Evolutionary conservation across 2,797 vertebrate species (phyloP), one percentile per base, ranked within the genome.

Genomic region (Sebastes nivosus): DNA sequence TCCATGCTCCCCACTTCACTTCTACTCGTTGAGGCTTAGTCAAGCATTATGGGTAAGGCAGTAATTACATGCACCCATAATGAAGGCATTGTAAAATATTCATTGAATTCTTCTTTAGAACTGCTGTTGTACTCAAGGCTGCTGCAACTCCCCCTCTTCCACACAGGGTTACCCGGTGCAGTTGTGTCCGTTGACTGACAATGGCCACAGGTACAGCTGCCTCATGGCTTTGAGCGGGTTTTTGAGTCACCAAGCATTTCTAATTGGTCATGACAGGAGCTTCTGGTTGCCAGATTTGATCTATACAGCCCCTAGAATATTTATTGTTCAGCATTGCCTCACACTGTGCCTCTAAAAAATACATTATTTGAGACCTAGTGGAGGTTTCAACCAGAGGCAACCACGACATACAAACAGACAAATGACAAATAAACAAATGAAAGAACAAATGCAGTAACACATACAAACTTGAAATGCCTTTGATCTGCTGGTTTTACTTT

Each of bases 261-360:
- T 93, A 92, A 94, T 92, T 91, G 84, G 77, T 89, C 76, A 25
- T 93, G 92, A 93, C 92, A 90, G 91, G 80, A 88, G 82, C 91
- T 93, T 91, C 90, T 90, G 87, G 85, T 89, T 92, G 90, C 87
- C 88, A 89, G 88, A 88, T 90, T 79, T 88, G 80, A 92, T 92
- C 82, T 91, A 85, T 73, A 80, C 85, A 90, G 74, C 79, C 79
- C 20, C 60, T 79, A 67, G 79, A 90, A 83, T 87, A 90, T 90
- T 90, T 84, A 88, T 83, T 89, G 75, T 88, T 87, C 42, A 66
- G 67, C 80, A 75, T 83, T 46, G 59, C 20, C 50, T 54, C 59
- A 68, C 71, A 75, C 38, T 46, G 69, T 63, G 69, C 50, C 36
- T 75, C 74, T 82, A 69, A 89, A 88, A 89, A 60, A 90, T 77